These are phyloP conservation scores for Tricholaema leucomelas DNA, from an alignment of 2,113 vertebrate species.

Conservation along the genomic window DNA sequence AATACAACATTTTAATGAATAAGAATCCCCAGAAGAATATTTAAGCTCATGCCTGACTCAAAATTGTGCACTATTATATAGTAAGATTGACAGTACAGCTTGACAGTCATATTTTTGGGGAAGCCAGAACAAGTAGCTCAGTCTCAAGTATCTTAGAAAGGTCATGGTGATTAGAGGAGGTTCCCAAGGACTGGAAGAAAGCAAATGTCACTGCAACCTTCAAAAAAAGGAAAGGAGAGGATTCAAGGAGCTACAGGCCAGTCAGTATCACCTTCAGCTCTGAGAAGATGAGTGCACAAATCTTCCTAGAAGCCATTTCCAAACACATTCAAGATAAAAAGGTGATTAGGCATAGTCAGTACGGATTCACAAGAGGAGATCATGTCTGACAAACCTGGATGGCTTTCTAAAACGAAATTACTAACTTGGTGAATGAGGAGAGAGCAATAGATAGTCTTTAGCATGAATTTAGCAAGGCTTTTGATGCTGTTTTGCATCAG, in stretches of 20 bases:
- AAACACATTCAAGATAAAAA: not conserved
- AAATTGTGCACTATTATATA: not conserved
- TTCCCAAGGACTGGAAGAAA: conserved; percentile 4
- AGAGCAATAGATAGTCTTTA: not conserved
- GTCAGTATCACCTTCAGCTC: not conserved
- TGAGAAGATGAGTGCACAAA: not conserved
- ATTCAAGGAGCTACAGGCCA: not conserved
- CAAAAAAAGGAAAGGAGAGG: not conserved
- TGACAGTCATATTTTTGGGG: not conserved
- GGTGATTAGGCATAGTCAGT: not conserved
- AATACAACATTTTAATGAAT: not conserved
- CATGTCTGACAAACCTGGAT: not conserved
- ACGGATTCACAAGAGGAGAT: not conserved
- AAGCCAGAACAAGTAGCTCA: not conserved
- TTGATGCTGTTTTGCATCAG: not conserved
- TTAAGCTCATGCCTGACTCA: not conserved
- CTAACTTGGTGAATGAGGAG: not conserved
- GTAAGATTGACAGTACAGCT: not conserved
- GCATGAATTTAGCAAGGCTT: not conserved
- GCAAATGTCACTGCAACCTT: not conserved
- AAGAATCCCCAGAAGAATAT: not conserved
- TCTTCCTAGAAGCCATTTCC: not conserved
- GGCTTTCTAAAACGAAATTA: not conserved
- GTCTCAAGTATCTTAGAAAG: conserved; percentile 1
- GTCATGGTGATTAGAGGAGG: not conserved